Base-by-base conservation (phyloP, 2,797 vertebrate species). In the Tangara arthus region DNA sequence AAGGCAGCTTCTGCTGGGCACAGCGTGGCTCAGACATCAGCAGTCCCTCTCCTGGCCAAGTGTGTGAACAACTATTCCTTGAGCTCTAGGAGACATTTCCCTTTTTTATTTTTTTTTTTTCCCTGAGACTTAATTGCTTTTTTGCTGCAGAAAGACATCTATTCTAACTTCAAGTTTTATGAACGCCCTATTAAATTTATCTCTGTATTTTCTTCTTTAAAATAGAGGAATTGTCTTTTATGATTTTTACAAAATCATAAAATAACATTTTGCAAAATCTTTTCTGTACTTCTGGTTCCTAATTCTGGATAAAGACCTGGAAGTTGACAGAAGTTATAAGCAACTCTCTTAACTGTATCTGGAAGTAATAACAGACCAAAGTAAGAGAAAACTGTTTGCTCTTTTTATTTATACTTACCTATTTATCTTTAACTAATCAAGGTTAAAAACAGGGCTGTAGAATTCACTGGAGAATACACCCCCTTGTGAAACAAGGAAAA, bases 21-120 rank as follows among this genome's bases (percentile, higher is more conserved):
- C 28, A 65, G 37, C 61, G 3, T 46, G 92, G 63, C 84, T 90
- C 90, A 80, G 93, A 18, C 87, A 85, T 75, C 61, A 41, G 83
- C 82, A 78, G 93, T 95, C 96, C 96, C 93, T 96, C 96, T 97
- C 70, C 94, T 94, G 96, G 95, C 82, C 82, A 47, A 94, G 34
- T 4, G 20, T 56, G 68, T 44, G 89, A 96, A 95, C 56, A 87
- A 23, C 94, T 34, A 11, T 32, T 90, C 32, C 66, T 61, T 11
- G 20, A 82, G 60, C 41, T 85, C 28, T 30, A 26, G 37, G 3
- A 75, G 39, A 35, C 7, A 4, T 28, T 44, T 19, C 2, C 2
- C 21, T n/a, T 22, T 44, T 32, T n/a, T 35, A 35, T 8, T n/a
- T n/a, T 46, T 8, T n/a, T n/a, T 46, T 4, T 4, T 0, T 0